Percentiles rank a stretch among this genome's conserved stretches.
phyloP scores from a whole-genome alignment of 2,888 invertebrate genomes.

The Xylota sylvarum region DNA sequence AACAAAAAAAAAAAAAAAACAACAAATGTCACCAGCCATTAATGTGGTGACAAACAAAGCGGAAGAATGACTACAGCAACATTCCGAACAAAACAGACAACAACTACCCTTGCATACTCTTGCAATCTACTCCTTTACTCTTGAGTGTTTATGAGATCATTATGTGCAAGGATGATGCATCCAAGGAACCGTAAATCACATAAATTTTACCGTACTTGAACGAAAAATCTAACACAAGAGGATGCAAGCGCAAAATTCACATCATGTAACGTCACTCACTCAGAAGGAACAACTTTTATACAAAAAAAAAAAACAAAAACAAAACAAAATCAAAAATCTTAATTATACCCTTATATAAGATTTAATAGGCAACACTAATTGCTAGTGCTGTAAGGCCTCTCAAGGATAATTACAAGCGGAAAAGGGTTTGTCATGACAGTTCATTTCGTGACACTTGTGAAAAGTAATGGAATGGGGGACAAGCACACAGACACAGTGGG shows the following conservation, averaged over 20 bases:
- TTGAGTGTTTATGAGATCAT: conserved; percentile 50
- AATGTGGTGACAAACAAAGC: conserved; percentile 51
- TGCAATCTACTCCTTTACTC: conserved; percentile 8
- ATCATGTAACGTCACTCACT: conserved; percentile 25
- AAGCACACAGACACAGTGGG: neutral
- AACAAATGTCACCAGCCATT: conserved; percentile 36
- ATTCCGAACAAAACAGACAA: conserved; percentile 28
- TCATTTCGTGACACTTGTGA: conserved; percentile 61
- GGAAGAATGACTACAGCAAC: conserved; percentile 39
- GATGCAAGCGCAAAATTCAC: conserved; percentile 4
- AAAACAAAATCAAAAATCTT: conserved; percentile 30
- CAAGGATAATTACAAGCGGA: conserved; percentile 65
- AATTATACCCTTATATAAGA: conserved; percentile 60
- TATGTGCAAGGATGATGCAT: conserved; percentile 53
- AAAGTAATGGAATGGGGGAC: conserved; percentile 30
- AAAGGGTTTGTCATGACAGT: conserved; percentile 65
- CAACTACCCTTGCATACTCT: conserved; percentile 21
- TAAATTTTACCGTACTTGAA: conserved; percentile 29
- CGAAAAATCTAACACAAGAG: conserved; percentile 11
- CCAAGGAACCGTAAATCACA: conserved; percentile 60
- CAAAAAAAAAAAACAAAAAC: neutral
- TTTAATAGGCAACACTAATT: conserved; percentile 72
- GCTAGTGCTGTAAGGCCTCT: conserved; percentile 59
- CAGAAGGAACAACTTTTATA: conserved; percentile 10
- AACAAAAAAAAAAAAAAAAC: conserved; percentile 11